A percentile compares a stretch with the other conserved stretches of the same genome.
Conservation (phyloP, 2,113 vertebrate genomes). For the Pangasianodon hypophthalmus region DNA sequence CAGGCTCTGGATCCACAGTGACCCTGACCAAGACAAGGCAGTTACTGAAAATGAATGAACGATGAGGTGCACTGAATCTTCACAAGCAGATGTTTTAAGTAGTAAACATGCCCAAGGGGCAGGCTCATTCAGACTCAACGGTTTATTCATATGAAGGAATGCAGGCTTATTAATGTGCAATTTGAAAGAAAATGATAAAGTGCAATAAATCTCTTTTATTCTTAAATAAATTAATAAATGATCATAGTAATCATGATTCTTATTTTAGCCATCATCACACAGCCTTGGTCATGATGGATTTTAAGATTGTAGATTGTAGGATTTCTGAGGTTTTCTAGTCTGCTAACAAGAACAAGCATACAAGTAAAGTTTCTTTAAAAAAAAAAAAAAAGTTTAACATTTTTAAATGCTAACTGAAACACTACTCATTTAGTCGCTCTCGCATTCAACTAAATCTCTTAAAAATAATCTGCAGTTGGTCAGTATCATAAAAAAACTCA, state of each 20-base stretch:
- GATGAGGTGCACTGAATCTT: neutral
- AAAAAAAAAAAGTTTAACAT: neutral
- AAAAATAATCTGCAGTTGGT: neutral
- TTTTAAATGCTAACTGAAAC: neutral
- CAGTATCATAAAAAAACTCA: neutral
- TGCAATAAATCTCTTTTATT: neutral
- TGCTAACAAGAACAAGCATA: neutral
- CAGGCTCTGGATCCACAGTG: neutral
- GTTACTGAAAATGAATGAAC: neutral
- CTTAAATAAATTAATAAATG: neutral
- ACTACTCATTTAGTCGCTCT: neutral
- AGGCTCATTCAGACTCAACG: neutral
- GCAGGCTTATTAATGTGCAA: neutral
- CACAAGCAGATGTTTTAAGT: neutral
- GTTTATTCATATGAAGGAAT: neutral
- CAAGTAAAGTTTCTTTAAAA: neutral
- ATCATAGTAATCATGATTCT: neutral
- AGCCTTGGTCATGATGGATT: neutral
- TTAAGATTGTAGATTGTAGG: neutral
- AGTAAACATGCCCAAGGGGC: neutral
- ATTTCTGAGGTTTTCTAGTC: neutral
- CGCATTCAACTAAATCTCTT: neutral
- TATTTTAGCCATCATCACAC: neutral
- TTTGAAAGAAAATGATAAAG: neutral
- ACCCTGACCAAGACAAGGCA: neutral